Evolutionary conservation across 2,113 vertebrate genomes (phyloP).

Genomic region (Python bivittatus): DNA sequence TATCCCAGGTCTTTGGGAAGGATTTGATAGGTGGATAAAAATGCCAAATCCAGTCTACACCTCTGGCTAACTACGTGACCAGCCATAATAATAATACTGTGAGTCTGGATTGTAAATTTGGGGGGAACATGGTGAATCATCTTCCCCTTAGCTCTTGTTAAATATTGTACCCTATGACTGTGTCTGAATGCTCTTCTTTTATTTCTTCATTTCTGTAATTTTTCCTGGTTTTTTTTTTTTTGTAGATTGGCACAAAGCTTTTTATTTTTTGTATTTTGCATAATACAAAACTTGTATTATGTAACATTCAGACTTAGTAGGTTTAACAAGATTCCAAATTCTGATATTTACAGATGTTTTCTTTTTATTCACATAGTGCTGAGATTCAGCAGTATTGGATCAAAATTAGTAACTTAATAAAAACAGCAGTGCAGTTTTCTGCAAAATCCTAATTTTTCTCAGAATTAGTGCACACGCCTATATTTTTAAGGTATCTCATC

Average conservation of each 20-base stretch:
- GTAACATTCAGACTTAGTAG: neutral
- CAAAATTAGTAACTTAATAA: constrained; percentile 32
- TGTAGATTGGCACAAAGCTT: neutral
- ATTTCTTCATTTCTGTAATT: constrained; percentile 4
- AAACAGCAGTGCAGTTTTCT: constrained; percentile 42
- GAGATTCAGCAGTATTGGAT: constrained; percentile 3
- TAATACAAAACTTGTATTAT: too few species aligned
- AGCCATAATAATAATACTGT: too few species aligned
- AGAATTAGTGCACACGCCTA: neutral
- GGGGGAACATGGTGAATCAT: neutral
- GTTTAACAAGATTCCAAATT: neutral
- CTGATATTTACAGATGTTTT: neutral
- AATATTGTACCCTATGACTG: constrained; percentile 18
- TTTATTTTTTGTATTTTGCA: neutral
- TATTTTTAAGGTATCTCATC: too few species aligned
- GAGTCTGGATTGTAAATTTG: neutral
- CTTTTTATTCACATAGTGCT: neutral
- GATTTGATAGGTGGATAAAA: too few species aligned
- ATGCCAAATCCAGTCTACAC: too few species aligned
- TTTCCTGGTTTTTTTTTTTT: neutral
- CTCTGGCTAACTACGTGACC: too few species aligned
- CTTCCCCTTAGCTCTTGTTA: constrained; percentile 5
- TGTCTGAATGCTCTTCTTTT: constrained; percentile 33
- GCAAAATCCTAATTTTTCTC: neutral
- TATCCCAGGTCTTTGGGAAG: too few species aligned